phyloP scores from a whole-genome alignment of 2,797 vertebrate species.

The Periophthalmus magnuspinnatus region DNA sequence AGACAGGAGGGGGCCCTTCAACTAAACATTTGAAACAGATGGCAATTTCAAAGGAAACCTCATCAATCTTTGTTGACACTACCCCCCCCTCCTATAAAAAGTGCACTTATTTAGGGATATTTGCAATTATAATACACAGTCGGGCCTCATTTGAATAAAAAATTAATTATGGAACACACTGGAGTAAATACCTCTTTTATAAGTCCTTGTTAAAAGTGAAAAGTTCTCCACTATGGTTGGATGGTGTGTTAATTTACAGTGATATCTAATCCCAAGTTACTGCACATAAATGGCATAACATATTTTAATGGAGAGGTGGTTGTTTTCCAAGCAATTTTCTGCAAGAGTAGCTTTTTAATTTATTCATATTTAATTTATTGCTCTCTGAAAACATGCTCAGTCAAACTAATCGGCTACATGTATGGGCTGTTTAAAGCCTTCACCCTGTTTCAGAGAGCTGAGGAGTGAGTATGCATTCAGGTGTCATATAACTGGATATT shows the following conservation, averaged over 20 bases:
- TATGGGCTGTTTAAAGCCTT: slow-evolving; percentile 80
- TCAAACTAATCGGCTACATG: slow-evolving; percentile 83
- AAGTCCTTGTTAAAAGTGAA: slow-evolving; percentile 93
- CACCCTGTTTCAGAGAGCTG: slow-evolving; percentile 29
- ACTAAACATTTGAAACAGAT: slow-evolving; percentile 79
- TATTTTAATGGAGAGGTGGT: slow-evolving; percentile 88
- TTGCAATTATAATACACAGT: slow-evolving; percentile 82
- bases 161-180: slow-evolving; percentile 90
- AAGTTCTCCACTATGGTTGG: slow-evolving; percentile 83
- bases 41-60: slow-evolving; percentile 71
- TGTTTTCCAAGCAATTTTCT: slow-evolving; percentile 89
- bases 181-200: slow-evolving; percentile 85
- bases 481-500: neutral
- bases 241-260: slow-evolving; percentile 88
- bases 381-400: slow-evolving; percentile 81
- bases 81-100: slow-evolving; percentile 73
- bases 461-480: neutral
- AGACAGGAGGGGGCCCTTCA: slow-evolving; percentile 37
- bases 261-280: slow-evolving; percentile 86
- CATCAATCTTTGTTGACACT: slow-evolving; percentile 85
- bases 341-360: slow-evolving; percentile 87
- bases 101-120: slow-evolving; percentile 85
- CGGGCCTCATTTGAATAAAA: slow-evolving; percentile 87
- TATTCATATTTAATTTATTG: slow-evolving; percentile 87
- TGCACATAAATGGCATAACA: slow-evolving; percentile 84